These are phyloP conservation scores for Hydrolagus colliei DNA, from an alignment of 2,797 vertebrate genomes.

Conservation along the genomic window DNA sequence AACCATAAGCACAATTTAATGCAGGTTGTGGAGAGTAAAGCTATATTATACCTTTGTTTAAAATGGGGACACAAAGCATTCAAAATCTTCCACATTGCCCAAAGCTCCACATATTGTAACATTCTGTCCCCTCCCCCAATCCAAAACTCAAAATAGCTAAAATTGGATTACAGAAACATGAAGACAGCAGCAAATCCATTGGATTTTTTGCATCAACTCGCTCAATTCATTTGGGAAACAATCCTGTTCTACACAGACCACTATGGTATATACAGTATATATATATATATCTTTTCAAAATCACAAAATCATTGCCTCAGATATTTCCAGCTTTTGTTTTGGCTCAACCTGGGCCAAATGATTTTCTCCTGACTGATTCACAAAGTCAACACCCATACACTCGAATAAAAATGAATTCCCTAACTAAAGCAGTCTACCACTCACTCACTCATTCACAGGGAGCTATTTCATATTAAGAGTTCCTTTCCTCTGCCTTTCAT, in stretches of 20 bases:
- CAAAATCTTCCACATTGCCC: neutral
- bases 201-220: neutral
- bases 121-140: no score
- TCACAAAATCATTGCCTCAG: conserved; percentile 39
- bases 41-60: neutral
- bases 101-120: neutral
- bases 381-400: conserved; percentile 55
- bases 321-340: conserved; percentile 40
- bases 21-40: neutral
- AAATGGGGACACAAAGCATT: neutral
- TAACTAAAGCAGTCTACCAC: conserved; percentile 61
- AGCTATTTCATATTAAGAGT: conserved; percentile 67
- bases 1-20: neutral
- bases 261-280: no score
- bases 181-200: conserved; percentile 20
- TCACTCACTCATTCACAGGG: conserved; percentile 36
- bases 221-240: neutral
- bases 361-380: conserved; percentile 58
- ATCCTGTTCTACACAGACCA: neutral
- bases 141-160: neutral
- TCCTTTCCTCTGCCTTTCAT: conserved; percentile 39
- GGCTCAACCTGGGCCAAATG: conserved; percentile 52
- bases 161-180: conserved; percentile 35
- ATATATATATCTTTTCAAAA: neutral
- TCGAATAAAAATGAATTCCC: conserved; percentile 57